Evolutionary conservation across 2,797 vertebrate genomes (phyloP), one percentile per base, ranked within the genome.

Genomic region (Mycteria americana): DNA sequence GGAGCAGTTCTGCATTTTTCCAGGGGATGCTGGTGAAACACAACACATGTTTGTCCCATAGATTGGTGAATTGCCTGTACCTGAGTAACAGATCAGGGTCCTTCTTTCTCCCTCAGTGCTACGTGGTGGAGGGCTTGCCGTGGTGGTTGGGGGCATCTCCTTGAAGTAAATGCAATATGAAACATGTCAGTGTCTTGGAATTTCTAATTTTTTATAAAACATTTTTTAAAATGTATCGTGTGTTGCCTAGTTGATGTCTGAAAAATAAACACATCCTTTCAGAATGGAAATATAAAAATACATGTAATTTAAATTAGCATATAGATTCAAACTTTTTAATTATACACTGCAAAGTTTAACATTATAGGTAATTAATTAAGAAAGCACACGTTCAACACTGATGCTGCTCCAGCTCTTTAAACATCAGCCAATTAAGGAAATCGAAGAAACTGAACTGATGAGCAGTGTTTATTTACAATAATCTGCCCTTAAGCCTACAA

Each of bases 361-460:
- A 92, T 92, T 85, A 70, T 54, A 79, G 54, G 46, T 83, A 88
- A 95, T 83, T 90, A 91, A 92, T 96, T 92, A 92, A 75, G 76
- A 85, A 93, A 91, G 33, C 48, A 73, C 30, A 67, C 0, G 8
- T 84, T 96, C 62, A 86, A 33, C 85, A 72, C n/a, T 72, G 74
- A 51, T 86, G 56, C 62, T 57, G 31, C 54, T 90, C 21, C 31
- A 80, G 37, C 18, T 81, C 70, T 88, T 94, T 94, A 91, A 90
- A 90, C 70, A 94, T 73, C 82, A 96, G 50, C 79, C 83, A 83
- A 89, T 97, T 96, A 96, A 92, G 41, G 91, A 91, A 95, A 93
- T 13, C 4, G 25, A 82, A 80, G 62, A 92, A 74, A 86, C 19
- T 46, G 53, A 93, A 90, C 63, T 28, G 56, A 91, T 76, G 51